Conservation (phyloP, 1,140 invertebrate species). For the Melitaea cinxia region DNA sequence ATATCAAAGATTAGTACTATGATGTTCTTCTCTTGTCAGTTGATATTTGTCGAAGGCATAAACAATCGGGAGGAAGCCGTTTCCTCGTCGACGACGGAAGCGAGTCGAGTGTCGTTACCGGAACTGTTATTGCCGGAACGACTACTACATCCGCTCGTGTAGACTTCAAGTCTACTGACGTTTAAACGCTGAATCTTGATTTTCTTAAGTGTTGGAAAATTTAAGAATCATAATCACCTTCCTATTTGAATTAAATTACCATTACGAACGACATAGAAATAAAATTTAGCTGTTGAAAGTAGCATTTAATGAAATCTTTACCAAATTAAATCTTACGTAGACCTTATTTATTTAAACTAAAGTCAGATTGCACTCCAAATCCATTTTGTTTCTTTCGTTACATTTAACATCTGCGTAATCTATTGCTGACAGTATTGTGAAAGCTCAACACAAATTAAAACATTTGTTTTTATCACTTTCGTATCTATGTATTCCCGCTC, state of each 20-base stretch:
- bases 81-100: constrained; percentile 69
- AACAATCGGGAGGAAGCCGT: constrained; percentile 71
- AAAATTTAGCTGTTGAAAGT: too few relatives aligned
- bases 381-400: not conserved
- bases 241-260: not conserved
- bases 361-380: not conserved
- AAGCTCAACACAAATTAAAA: not conserved
- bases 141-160: constrained; percentile 69
- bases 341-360: not conserved
- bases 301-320: not conserved
- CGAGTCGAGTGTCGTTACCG: constrained; percentile 67
- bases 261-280: too few relatives aligned
- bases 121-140: constrained; percentile 76
- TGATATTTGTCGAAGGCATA: constrained; percentile 55
- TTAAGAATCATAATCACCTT: not conserved
- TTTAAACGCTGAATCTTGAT: constrained; percentile 27
- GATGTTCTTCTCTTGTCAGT: constrained; percentile 27
- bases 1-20: constrained; percentile 12
- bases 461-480: constrained; percentile 10
- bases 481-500: not conserved
- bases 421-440: not conserved
- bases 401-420: not conserved
- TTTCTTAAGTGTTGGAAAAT: constrained; percentile 12
- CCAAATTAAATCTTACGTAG: not conserved
- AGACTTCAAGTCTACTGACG: constrained; percentile 67